phyloP scores from a whole-genome alignment of 1,140 invertebrate genomes.

The Melanaphis sacchari region DNA sequence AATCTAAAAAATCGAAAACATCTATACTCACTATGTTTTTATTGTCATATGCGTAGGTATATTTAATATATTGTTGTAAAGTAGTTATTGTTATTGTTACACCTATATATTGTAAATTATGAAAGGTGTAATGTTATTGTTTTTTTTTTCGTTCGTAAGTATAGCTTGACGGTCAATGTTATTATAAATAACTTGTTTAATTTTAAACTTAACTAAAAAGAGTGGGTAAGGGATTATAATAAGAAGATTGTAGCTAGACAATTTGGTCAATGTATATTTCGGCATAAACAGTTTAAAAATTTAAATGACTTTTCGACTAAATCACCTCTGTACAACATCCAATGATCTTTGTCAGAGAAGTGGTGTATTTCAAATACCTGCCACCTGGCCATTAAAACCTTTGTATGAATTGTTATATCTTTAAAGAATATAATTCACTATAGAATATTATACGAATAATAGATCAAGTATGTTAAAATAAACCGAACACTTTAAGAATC shows the following conservation, averaged over 20 bases:
- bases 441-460: background rate
- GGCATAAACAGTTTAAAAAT: background rate
- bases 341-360: background rate
- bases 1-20: background rate
- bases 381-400: background rate
- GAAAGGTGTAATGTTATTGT: background rate
- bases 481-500: too few species aligned
- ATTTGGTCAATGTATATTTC: background rate
- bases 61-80: background rate
- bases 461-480: background rate
- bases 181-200: background rate
- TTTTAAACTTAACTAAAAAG: background rate
- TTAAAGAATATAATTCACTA: background rate
- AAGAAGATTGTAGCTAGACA: background rate
- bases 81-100: background rate
- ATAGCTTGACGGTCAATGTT: background rate
- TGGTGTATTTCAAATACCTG: too few species aligned
- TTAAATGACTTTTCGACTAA: background rate
- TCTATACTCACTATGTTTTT: background rate
- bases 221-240: background rate
- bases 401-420: background rate
- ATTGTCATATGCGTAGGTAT: slow-evolving; percentile 1
- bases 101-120: slow-evolving; percentile 6
- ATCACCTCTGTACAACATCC: background rate
- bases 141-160: background rate